Evolutionary conservation across 2,797 vertebrate genomes (phyloP), one percentile per base, ranked within the genome.

Genomic region (Astyanax mexicanus): DNA sequence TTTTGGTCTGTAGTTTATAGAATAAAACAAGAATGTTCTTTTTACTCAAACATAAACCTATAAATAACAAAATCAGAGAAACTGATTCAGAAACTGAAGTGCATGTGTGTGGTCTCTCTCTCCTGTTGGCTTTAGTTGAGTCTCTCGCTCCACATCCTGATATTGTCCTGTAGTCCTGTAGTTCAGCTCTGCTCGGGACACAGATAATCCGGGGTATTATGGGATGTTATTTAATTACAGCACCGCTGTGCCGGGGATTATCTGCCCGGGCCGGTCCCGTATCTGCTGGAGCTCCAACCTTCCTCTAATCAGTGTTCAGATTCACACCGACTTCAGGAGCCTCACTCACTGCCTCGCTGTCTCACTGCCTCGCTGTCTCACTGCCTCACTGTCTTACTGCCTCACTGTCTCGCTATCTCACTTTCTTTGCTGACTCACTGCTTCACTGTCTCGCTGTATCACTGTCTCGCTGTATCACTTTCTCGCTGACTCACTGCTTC

Each of bases 201-300:
- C 71, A 83, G 83, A 86, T 91, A 93, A 93, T 92, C 90, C 89
- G 80, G 80, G 84, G 82, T 84, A 87, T 91, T 88, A 90, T 85
- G 86, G 84, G 83, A 82, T 61, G 72, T 87, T 91, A 91, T 91
- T 92, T 91, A 90, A 92, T 92, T 91, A 89, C 82, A 80, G 45
- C 61, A 74, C 69, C 79, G 73, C 69, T 75, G 60, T 58, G 42
- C 25, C 55, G 23, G 58, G 29, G 71, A 60, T 82, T 84, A 80
- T 84, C 78, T 66, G 66, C 38, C 65, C n/a, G 15, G 74, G 61
- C 51, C 40, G 61, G 47, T 69, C 66, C 70, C 47, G 38, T 61
- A 76, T 75, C 60, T 42, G 66, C 67, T 74, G 45, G 42, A 49
- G 72, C 52, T 29, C 51, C 51, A 52, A 72, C 68, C 65, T 69